A percentile compares a stretch with the other conserved stretches of the same genome.
Evolutionary conservation across 2,113 vertebrate genomes (phyloP).

Genomic region (Gulo gulo): DNA sequence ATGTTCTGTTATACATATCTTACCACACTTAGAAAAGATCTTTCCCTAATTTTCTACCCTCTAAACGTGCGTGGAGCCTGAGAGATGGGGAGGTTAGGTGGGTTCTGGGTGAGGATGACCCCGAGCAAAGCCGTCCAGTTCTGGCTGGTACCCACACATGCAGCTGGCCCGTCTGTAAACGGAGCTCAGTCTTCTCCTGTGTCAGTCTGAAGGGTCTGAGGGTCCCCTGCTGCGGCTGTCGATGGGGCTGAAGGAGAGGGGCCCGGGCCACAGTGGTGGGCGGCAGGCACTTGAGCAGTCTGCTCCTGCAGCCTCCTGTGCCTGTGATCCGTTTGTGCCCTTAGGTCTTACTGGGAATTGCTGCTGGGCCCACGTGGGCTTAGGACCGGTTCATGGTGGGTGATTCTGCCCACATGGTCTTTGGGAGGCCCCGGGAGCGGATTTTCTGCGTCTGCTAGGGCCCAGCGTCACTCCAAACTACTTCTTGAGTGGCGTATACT

Average conservation of each 20-base stretch:
- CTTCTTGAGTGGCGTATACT: not conserved
- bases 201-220: not conserved
- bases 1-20: not conserved
- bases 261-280: too few species aligned
- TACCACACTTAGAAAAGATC: not conserved
- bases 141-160: not conserved
- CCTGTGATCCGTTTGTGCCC: not conserved
- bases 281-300: not conserved
- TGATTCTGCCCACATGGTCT: not conserved
- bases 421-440: not conserved
- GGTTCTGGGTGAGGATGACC: not conserved
- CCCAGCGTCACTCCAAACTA: not conserved
- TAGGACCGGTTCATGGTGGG: not conserved
- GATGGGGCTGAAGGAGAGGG: not conserved
- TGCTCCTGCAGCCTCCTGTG: not conserved
- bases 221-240: not conserved
- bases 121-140: not conserved
- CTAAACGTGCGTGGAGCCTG: not conserved
- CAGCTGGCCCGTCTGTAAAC: not conserved
- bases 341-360: not conserved
- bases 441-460: not conserved
- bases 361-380: not conserved
- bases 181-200: not conserved
- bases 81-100: not conserved
- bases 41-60: not conserved